A percentile compares a stretch with the other conserved stretches of the same genome.
Conservation (phyloP, 2,797 vertebrate genomes). For the Phaenicophaeus curvirostris region DNA sequence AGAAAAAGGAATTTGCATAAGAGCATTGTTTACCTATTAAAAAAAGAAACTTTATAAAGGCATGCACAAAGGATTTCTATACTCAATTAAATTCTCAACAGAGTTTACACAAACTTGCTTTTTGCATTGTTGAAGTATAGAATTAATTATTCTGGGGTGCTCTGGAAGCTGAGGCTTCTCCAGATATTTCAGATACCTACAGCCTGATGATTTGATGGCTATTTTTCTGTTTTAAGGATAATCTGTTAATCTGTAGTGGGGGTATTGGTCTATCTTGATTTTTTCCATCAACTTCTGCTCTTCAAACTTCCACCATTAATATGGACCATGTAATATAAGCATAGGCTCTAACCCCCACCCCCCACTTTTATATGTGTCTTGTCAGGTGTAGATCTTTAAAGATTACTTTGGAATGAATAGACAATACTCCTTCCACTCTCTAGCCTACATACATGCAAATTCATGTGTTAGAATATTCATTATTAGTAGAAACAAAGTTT, state of each 20-base stretch:
- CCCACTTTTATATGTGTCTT: neutral
- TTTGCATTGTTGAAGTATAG: neutral
- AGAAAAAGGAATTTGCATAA: neutral
- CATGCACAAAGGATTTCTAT: neutral
- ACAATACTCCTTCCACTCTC: neutral
- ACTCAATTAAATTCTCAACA: neutral
- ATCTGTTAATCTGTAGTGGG: neutral
- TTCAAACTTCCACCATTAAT: neutral
- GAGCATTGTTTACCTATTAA: neutral
- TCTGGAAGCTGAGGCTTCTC: neutral
- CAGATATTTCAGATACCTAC: neutral
- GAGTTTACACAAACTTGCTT: neutral
- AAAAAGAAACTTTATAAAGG: neutral
- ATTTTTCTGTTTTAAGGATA: neutral
- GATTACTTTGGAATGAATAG: neutral
- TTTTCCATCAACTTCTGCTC: neutral
- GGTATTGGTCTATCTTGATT: neutral
- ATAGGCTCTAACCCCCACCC: neutral
- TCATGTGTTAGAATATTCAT: accelerated
- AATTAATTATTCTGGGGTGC: neutral
- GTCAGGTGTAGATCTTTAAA: neutral
- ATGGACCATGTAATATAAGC: neutral
- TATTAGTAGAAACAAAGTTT: neutral
- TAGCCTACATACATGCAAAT: neutral
- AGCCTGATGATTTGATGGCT: neutral